phyloP scores from a whole-genome alignment of 2,113 vertebrate genomes.

The Ceratotherium simum region DNA sequence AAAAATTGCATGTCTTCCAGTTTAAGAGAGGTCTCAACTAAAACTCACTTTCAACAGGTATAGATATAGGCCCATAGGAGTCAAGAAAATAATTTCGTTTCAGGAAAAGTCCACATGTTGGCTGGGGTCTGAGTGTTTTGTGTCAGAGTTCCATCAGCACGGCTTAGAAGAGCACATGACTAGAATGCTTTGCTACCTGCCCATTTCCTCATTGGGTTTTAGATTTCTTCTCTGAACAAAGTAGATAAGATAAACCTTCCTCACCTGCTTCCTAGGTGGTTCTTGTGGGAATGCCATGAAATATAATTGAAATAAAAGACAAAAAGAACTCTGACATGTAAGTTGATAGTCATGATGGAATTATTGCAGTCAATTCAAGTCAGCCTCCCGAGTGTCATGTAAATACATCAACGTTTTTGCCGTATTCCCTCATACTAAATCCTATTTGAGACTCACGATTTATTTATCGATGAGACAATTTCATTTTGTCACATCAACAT shows the following conservation, averaged over 20 bases:
- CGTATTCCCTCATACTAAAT: not conserved
- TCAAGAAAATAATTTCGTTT: constrained; percentile 24
- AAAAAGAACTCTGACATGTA: not conserved
- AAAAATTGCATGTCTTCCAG: constrained; percentile 6
- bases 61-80: not conserved
- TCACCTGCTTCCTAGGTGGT: not conserved
- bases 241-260: not conserved
- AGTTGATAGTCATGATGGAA: not conserved
- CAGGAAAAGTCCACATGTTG: not conserved
- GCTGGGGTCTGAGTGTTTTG: not conserved
- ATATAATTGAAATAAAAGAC: not conserved
- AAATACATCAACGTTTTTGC: not conserved
- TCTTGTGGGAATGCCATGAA: not conserved
- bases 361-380: not conserved
- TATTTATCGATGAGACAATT: not conserved
- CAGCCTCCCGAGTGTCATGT: not conserved
- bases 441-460: not conserved
- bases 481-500: not conserved
- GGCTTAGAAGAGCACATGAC: not conserved
- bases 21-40: not conserved
- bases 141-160: not conserved
- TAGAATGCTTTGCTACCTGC: not conserved
- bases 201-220: not conserved
- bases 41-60: not conserved
- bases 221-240: constrained; percentile 19